Evolutionary conservation across 2,888 invertebrate genomes (phyloP).

Genomic region (Cataglyphis livida): DNA sequence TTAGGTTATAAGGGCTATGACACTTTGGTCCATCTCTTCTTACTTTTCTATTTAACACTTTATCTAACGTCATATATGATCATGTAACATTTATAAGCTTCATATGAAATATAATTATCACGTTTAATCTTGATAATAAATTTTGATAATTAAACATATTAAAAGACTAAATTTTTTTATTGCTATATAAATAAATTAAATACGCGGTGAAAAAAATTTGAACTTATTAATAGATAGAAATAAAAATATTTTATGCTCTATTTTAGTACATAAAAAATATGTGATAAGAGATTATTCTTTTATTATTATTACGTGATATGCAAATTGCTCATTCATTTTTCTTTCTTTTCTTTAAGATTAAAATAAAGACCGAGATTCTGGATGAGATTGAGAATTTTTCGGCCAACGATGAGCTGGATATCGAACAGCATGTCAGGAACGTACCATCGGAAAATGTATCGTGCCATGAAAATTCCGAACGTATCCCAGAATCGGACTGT

Average conservation of each 20-base stretch:
- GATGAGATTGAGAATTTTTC: constrained; percentile 72
- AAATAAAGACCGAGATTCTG: constrained; percentile 69
- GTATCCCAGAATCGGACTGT: background rate
- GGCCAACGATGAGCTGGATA: constrained; percentile 59
- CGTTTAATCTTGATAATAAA: background rate
- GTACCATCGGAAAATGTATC: background rate
- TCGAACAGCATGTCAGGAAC: background rate
- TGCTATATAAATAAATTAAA: background rate
- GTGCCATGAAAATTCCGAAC: constrained; percentile 35
- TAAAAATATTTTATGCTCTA: background rate
- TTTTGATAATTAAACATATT: background rate
- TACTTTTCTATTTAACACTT: background rate
- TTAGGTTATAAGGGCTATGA: constrained; percentile 55
- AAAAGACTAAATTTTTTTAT: background rate
- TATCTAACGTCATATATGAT: background rate
- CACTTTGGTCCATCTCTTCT: background rate
- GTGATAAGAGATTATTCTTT: background rate
- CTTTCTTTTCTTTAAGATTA: constrained; percentile 56
- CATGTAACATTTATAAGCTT: background rate
- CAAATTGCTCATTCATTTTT: background rate
- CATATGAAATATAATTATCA: no score
- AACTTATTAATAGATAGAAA: background rate
- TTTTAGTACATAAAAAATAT: background rate
- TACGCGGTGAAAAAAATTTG: background rate
- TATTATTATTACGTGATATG: background rate